A percentile compares a stretch with the other conserved stretches of the same genome.
Evolutionary conservation across 2,113 vertebrate species (phyloP).

Genomic region (Pogona vitticeps): DNA sequence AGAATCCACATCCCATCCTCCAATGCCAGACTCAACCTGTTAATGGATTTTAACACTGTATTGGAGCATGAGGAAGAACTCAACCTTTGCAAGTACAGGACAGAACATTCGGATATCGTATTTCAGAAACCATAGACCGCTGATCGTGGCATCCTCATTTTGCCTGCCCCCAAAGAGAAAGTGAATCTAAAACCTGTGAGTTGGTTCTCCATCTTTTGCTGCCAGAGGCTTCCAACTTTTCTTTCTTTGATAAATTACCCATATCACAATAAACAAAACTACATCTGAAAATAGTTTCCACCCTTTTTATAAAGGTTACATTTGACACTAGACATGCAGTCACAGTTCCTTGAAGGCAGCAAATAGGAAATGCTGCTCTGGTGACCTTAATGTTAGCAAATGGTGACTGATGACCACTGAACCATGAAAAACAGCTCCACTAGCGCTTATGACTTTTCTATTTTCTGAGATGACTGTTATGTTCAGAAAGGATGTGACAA

Average conservation of each 20-base stretch:
- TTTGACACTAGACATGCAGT: conserved; percentile 61
- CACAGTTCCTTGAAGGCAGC: conserved; percentile 61
- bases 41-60: neutral
- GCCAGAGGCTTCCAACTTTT: conserved; percentile 50
- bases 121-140: conserved; percentile 24
- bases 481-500: conserved; percentile 74
- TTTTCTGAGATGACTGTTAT: conserved; percentile 75
- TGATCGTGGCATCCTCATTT: conserved; percentile 22
- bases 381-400: conserved; percentile 71
- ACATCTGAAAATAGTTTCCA: conserved; percentile 33
- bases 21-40: neutral
- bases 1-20: neutral
- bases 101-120: conserved; percentile 9
- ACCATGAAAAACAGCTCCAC: conserved; percentile 66
- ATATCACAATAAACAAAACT: conserved; percentile 43
- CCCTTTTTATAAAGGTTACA: conserved; percentile 64
- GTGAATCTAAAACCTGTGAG: conserved; percentile 40
- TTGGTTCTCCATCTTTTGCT: conserved; percentile 38
- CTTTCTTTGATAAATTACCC: conserved; percentile 36
- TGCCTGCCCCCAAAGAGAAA: conserved; percentile 31
- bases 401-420: conserved; percentile 69
- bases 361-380: conserved; percentile 63
- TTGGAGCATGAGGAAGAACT: neutral
- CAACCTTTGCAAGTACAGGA: neutral
- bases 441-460: conserved; percentile 69